Percentiles rank a stretch among this genome's conserved stretches.
Evolutionary conservation across 2,797 vertebrate species (phyloP).

Genomic region (Premnoplex brunnescens): DNA sequence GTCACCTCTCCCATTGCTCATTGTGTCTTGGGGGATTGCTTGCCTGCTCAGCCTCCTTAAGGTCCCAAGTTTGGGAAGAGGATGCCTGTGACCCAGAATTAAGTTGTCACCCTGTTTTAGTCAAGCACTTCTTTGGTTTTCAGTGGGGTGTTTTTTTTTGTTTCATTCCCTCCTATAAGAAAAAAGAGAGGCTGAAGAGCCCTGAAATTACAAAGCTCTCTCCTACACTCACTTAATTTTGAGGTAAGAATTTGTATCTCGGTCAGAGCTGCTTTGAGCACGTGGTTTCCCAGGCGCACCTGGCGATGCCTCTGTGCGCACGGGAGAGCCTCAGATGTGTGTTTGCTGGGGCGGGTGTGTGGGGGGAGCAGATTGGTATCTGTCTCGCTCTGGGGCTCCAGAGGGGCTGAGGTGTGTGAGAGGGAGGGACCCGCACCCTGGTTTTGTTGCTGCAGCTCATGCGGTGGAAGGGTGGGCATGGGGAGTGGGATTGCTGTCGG

Average conservation of each 20-base stretch:
- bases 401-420: neutral
- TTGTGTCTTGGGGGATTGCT: rapidly evolving
- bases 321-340: constrained; percentile 39
- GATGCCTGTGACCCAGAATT: neutral
- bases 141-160: neutral
- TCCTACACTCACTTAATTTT: neutral
- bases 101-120: neutral
- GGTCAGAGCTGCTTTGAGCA: neutral
- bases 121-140: neutral
- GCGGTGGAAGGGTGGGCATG: neutral
- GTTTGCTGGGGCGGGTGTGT: constrained; percentile 64
- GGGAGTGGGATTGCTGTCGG: neutral
- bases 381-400: constrained; percentile 27
- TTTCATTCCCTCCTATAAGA: neutral
- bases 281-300: constrained; percentile 29
- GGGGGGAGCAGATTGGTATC: constrained; percentile 74
- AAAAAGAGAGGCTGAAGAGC: neutral
- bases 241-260: neutral
- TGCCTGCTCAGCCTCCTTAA: neutral
- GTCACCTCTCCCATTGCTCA: rapidly evolving
- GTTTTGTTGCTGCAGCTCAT: neutral
- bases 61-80: neutral
- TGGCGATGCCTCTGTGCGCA: constrained; percentile 40
- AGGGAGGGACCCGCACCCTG: neutral
- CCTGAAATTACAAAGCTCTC: neutral